Evolutionary conservation across 1,140 invertebrate species (phyloP).

Genomic region (Prorops nasuta): DNA sequence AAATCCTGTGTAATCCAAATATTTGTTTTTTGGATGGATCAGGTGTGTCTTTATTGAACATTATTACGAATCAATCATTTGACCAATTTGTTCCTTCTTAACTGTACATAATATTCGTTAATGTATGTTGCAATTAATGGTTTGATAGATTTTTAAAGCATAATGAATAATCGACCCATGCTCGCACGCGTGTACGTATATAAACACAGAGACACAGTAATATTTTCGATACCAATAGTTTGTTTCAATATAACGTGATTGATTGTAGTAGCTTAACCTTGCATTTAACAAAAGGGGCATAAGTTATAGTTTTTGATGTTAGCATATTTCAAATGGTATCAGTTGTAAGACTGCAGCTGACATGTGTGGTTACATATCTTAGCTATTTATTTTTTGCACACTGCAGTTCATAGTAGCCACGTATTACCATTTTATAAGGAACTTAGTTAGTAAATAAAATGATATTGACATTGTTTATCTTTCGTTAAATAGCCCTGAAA

Average conservation of each 20-base stretch:
- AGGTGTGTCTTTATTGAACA: slow-evolving; percentile 30
- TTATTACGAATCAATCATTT: slow-evolving; percentile 25
- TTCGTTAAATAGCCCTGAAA: slow-evolving; percentile 10
- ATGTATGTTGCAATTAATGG: too few relatives aligned
- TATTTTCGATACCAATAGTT: too few relatives aligned
- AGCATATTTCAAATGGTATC: too few relatives aligned
- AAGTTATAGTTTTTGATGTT: slow-evolving; percentile 25
- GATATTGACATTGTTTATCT: slow-evolving; percentile 26
- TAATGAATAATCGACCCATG: too few relatives aligned
- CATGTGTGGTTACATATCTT: neutral
- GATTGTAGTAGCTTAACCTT: too few relatives aligned
- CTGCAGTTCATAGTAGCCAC: slow-evolving; percentile 3
- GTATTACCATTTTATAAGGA: slow-evolving; percentile 11
- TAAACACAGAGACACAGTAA: too few relatives aligned
- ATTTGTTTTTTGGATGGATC: slow-evolving; percentile 21
- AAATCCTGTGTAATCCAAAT: slow-evolving; percentile 23
- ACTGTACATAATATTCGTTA: slow-evolving; percentile 30
- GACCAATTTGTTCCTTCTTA: slow-evolving; percentile 32
- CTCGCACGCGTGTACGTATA: too few relatives aligned
- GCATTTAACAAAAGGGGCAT: slow-evolving; percentile 25
- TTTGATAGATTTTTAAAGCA: too few relatives aligned
- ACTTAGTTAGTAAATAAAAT: slow-evolving; percentile 11
- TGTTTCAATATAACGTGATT: too few relatives aligned
- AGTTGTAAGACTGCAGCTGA: too few relatives aligned
- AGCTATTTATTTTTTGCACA: neutral